A percentile compares a stretch with the other conserved stretches of the same genome.
phyloP scores from a whole-genome alignment of 2,888 invertebrate species.

The Mesochorus sp. region DNA sequence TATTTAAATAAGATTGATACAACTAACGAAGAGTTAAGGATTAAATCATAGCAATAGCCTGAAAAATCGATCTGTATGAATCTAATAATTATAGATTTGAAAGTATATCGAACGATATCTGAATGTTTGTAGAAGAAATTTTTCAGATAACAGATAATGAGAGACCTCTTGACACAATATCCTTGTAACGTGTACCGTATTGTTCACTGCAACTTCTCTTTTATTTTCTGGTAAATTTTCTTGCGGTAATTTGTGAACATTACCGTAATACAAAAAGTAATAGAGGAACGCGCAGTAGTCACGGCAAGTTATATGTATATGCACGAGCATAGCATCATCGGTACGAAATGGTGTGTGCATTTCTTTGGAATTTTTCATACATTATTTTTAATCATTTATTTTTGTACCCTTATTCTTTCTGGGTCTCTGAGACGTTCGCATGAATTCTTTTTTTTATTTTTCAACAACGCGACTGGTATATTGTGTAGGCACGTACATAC shows the following conservation, averaged over 20 bases:
- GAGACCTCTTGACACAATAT: too few relatives aligned
- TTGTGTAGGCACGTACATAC: not conserved
- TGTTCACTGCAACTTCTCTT: not conserved
- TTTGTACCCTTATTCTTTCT: not conserved
- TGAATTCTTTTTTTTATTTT: not conserved
- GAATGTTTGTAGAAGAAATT: too few relatives aligned
- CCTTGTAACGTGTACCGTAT: not conserved
- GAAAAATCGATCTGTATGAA: too few relatives aligned
- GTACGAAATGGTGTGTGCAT: not conserved
- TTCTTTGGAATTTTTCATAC: not conserved
- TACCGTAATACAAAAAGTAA: not conserved
- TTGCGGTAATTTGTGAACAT: constrained; percentile 30
- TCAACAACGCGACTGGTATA: not conserved
- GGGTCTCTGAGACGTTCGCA: not conserved
- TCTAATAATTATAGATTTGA: too few relatives aligned
- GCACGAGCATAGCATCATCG: too few relatives aligned
- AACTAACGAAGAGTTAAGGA: too few relatives aligned
- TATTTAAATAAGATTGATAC: too few relatives aligned
- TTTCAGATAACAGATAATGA: too few relatives aligned
- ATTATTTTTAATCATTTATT: not conserved
- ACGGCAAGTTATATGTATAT: not conserved
- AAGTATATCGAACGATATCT: too few relatives aligned
- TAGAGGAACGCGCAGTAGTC: not conserved
- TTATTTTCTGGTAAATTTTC: constrained; percentile 1
- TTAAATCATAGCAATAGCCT: too few relatives aligned